Conservation (phyloP, 2,797 vertebrate species). For the Chelmon rostratus region DNA sequence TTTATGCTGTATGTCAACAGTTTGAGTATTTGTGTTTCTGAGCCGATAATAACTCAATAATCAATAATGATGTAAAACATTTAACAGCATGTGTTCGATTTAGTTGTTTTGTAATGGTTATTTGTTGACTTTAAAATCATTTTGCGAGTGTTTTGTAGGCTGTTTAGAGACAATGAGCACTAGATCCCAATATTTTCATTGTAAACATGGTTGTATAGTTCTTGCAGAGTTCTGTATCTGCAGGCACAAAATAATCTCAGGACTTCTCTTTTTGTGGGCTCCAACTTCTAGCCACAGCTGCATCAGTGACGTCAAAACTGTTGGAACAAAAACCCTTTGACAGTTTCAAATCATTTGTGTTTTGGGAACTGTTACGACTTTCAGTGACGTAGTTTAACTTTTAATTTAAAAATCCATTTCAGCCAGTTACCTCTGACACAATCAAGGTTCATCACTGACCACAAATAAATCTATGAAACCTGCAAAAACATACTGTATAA, state of each 20-base stretch:
- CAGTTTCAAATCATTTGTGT: neutral
- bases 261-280: slow-evolving; percentile 29
- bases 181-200: neutral
- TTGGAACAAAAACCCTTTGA: neutral
- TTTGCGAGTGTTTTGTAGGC: neutral
- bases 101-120: neutral
- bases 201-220: neutral
- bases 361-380: neutral
- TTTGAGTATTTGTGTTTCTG: neutral
- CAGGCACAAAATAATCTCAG: neutral
- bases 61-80: neutral
- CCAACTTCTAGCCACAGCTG: neutral
- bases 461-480: neutral
- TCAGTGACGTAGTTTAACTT: neutral
- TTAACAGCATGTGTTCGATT: no score
- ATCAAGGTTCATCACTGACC: neutral
- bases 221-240: neutral
- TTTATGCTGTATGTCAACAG: neutral
- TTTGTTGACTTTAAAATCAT: neutral
- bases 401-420: neutral
- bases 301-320: neutral
- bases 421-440: neutral
- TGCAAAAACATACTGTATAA: neutral
- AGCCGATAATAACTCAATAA: neutral
- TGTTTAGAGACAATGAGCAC: neutral